These are phyloP conservation scores for Labroides dimidiatus DNA, from an alignment of 2,797 vertebrate genomes.

Conservation along the genomic window DNA sequence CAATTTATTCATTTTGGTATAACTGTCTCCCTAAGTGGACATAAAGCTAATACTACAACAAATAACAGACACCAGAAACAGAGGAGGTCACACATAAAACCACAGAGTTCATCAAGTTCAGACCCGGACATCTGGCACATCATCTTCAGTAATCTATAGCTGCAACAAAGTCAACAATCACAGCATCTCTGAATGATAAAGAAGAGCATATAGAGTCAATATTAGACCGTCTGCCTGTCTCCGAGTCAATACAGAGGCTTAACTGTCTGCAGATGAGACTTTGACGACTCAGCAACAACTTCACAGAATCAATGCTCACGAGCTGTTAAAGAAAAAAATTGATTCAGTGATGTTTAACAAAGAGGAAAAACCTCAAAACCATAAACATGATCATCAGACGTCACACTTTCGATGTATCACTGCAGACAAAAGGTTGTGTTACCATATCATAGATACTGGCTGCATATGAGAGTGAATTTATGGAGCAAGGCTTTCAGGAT, in stretches of 20 bases:
- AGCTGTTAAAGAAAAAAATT: neutral
- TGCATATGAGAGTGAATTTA: no score
- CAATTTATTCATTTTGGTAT: no score
- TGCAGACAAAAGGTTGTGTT: no score
- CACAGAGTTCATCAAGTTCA: neutral
- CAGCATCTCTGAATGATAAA: neutral
- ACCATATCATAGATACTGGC: no score
- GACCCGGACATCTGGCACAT: neutral
- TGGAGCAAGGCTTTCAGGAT: no score
- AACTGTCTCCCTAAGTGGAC: no score
- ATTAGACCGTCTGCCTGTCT: neutral
- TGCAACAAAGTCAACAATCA: neutral
- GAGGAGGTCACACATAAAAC: neutral
- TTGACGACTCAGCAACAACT: no score
- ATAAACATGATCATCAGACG: no score
- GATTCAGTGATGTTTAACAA: neutral
- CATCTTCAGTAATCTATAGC: neutral
- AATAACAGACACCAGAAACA: neutral
- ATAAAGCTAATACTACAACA: no score
- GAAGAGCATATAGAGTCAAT: conserved; percentile 6
- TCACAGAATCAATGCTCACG: neutral
- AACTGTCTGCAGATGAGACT: neutral
- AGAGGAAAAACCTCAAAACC: no score
- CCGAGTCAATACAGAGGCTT: neutral
- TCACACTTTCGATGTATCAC: no score